phyloP scores from a whole-genome alignment of 2,888 invertebrate genomes.

The Dryococelus australis region DNA sequence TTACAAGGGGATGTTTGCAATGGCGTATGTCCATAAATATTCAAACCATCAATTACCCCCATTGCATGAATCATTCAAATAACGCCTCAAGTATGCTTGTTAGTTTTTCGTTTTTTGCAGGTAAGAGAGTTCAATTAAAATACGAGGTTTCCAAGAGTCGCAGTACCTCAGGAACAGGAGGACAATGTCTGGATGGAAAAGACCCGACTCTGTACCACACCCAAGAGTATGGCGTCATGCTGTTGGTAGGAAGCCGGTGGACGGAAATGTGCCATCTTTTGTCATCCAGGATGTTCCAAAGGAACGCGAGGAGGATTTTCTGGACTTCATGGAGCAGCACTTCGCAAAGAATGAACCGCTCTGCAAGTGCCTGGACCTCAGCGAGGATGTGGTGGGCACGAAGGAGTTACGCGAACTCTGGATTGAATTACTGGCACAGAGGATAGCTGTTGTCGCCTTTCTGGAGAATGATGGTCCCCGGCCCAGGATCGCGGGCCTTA shows the following conservation, averaged over 20 bases:
- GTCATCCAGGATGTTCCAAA: conserved; percentile 63
- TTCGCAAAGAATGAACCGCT: conserved; percentile 52
- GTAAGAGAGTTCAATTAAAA: too few relatives aligned
- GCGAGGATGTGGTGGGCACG: conserved; percentile 49
- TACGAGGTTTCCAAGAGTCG: too few relatives aligned
- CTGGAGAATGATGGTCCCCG: conserved; percentile 49
- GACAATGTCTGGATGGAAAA: conserved; percentile 52
- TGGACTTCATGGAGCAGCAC: conserved; percentile 58
- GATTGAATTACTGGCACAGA: conserved; percentile 51
- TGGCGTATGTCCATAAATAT: too few relatives aligned
- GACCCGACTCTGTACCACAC: conserved; percentile 57
- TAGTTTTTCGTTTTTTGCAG: too few relatives aligned
- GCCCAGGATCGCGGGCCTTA: too few relatives aligned
- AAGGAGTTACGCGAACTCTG: conserved; percentile 52
- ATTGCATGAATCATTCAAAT: too few relatives aligned
- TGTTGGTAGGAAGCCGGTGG: conserved; percentile 51
- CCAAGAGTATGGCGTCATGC: conserved; percentile 61
- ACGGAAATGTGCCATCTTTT: conserved; percentile 57
- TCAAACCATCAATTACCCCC: too few relatives aligned
- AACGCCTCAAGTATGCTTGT: too few relatives aligned
- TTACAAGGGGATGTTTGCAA: too few relatives aligned
- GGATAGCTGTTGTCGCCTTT: conserved; percentile 55
- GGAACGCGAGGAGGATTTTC: conserved; percentile 58
- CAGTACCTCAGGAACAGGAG: too few relatives aligned
- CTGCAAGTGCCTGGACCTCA: conserved; percentile 38